phyloP scores from a whole-genome alignment of 1,140 invertebrate species.

The Goniozus legneri region DNA sequence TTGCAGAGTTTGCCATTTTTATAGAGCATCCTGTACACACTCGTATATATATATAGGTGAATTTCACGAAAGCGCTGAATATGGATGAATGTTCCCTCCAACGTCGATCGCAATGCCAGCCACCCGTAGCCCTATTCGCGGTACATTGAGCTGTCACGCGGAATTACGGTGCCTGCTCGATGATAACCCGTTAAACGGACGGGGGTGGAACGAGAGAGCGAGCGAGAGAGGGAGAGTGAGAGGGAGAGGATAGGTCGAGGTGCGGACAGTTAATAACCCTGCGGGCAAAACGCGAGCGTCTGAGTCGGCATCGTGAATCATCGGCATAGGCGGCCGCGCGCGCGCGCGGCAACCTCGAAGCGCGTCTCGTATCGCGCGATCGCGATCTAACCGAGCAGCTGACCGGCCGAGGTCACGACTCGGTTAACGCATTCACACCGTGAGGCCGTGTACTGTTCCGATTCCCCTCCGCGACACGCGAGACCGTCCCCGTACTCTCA shows the following conservation, averaged over 20 bases:
- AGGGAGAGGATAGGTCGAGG: too few species aligned
- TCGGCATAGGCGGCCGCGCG: conserved; percentile 13
- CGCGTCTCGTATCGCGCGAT: conserved; percentile 18
- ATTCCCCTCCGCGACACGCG: too few species aligned
- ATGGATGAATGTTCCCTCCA: conserved; percentile 32
- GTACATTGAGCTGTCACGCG: conserved; percentile 26
- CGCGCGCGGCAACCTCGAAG: conserved; percentile 10
- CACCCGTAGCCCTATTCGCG: conserved; percentile 21
- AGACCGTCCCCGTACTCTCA: too few species aligned
- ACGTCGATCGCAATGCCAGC: too few species aligned
- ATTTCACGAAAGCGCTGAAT: conserved; percentile 27
- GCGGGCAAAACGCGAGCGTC: conserved; percentile 16
- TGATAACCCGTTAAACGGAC: conserved; percentile 27
- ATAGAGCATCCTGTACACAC: too few species aligned
- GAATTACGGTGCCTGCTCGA: conserved; percentile 25
- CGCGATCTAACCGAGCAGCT: too few species aligned
- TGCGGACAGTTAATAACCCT: conserved; percentile 29
- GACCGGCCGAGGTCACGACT: too few species aligned
- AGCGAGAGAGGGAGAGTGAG: conserved; percentile 3
- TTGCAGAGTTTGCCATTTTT: too few species aligned
- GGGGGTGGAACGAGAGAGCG: neutral
- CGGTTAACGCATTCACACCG: too few species aligned
- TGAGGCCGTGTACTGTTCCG: too few species aligned
- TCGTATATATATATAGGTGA: too few species aligned
- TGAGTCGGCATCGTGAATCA: conserved; percentile 33